Evolutionary conservation across 1,140 invertebrate genomes (phyloP).

Genomic region (Manduca sexta): DNA sequence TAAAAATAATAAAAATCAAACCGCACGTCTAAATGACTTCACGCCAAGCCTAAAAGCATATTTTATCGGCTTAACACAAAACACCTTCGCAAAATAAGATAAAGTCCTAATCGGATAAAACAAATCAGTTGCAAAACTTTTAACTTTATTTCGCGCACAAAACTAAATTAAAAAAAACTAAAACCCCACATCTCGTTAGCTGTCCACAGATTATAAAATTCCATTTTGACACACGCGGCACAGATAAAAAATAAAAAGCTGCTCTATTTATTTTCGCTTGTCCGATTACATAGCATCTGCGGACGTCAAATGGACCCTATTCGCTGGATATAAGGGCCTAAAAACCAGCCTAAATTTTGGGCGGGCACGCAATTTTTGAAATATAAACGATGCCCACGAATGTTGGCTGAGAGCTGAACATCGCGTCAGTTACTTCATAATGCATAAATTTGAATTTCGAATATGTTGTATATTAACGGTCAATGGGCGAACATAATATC

Average conservation of each 20-base stretch:
- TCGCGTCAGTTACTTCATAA: background rate
- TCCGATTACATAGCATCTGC: background rate
- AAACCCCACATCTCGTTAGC: slow-evolving; percentile 4
- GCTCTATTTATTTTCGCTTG: slow-evolving; percentile 4
- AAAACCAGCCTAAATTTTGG: slow-evolving; percentile 29
- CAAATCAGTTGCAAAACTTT: too few relatives aligned
- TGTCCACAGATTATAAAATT: slow-evolving; percentile 11
- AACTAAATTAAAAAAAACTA: background rate
- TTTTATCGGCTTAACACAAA: too few relatives aligned
- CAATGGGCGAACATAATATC: too few relatives aligned
- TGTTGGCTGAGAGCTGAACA: slow-evolving; percentile 24
- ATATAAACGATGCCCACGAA: slow-evolving; percentile 49
- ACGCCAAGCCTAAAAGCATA: too few relatives aligned
- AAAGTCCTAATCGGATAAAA: too few relatives aligned
- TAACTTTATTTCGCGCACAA: background rate
- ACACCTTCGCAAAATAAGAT: too few relatives aligned
- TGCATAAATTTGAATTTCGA: too few relatives aligned
- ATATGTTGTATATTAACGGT: too few relatives aligned
- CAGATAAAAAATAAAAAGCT: slow-evolving; percentile 13
- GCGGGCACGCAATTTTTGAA: slow-evolving; percentile 38
- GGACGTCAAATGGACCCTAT: slow-evolving; percentile 4
- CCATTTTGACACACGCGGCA: slow-evolving; percentile 7
- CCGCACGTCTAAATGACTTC: too few relatives aligned
- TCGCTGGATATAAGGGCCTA: slow-evolving; percentile 11
- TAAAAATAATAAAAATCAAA: too few relatives aligned